Evolutionary conservation across 2,113 vertebrate species (phyloP).

Genomic region (Lepisosteus osseus): DNA sequence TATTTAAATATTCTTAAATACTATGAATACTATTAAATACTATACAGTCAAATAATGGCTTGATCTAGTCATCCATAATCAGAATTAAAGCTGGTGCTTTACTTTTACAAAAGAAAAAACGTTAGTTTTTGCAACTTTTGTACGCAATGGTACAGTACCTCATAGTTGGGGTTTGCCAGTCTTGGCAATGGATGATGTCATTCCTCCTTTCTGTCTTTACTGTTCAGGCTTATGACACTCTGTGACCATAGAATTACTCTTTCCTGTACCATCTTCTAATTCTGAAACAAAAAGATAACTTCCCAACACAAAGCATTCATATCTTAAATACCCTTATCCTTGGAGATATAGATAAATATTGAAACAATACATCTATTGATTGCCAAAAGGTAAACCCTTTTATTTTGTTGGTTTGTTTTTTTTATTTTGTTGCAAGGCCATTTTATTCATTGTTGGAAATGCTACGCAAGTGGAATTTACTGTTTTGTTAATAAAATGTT

Average conservation of each 20-base stretch:
- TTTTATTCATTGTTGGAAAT: conserved; percentile 85
- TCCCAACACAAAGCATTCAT: conserved; percentile 59
- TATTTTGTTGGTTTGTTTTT: conserved; percentile 61
- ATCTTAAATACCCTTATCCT: conserved; percentile 66
- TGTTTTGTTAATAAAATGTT: conserved; percentile 89
- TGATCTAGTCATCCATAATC: no score
- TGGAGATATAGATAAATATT: conserved; percentile 6
- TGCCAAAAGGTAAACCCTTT: not conserved
- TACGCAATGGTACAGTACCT: no score
- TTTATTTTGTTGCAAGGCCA: conserved; percentile 80
- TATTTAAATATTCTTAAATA: no score
- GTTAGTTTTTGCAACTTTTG: no score
- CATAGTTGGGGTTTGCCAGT: no score
- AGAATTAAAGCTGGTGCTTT: no score
- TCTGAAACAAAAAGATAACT: conserved; percentile 46
- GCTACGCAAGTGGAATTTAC: conserved; percentile 86
- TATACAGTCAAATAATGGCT: no score
- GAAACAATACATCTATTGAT: conserved; percentile 32
- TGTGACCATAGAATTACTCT: not conserved
- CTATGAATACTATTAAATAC: no score
- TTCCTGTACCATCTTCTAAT: conserved; percentile 4
- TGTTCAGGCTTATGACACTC: conserved; percentile 5
- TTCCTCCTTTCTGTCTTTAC: conserved; percentile 6
- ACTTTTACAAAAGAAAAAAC: no score
- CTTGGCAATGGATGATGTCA: not conserved